phyloP scores from a whole-genome alignment of 1,140 invertebrate genomes.

The Camponotus pennsylvanicus region DNA sequence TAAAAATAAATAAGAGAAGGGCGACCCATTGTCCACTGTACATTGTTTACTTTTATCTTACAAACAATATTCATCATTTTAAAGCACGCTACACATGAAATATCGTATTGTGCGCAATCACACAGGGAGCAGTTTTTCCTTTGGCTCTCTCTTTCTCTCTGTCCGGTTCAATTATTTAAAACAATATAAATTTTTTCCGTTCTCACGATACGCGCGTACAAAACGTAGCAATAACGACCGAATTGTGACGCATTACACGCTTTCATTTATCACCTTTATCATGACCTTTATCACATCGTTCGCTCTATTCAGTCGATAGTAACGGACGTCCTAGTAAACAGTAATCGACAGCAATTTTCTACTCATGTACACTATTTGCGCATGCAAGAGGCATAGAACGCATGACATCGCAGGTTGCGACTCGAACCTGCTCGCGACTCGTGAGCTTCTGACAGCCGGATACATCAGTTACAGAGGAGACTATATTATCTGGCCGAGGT shows the following conservation, averaged over 20 bases:
- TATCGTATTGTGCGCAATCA: neutral
- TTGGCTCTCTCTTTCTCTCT: neutral
- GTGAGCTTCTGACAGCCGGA: too few species aligned
- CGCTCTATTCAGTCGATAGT: slow-evolving; percentile 12
- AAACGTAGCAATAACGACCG: neutral
- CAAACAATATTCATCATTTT: slow-evolving; percentile 23
- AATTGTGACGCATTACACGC: neutral
- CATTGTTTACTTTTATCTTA: neutral
- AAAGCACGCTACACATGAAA: neutral
- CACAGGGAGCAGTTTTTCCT: neutral
- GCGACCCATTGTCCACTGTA: neutral
- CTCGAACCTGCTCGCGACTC: too few species aligned
- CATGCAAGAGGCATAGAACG: neutral
- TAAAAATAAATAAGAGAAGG: slow-evolving; percentile 13
- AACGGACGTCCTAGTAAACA: neutral
- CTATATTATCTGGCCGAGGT: too few species aligned
- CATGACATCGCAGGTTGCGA: neutral
- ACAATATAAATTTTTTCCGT: neutral
- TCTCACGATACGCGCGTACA: neutral
- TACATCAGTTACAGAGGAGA: too few species aligned
- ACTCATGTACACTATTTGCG: neutral
- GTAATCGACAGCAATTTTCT: neutral
- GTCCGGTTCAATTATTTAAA: slow-evolving; percentile 2
- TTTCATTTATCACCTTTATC: slow-evolving; percentile 4
- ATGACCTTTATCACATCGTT: neutral